Evolutionary conservation across 2,113 vertebrate genomes (phyloP), one percentile per base, ranked within the genome.

Genomic region (Upupa epops): DNA sequence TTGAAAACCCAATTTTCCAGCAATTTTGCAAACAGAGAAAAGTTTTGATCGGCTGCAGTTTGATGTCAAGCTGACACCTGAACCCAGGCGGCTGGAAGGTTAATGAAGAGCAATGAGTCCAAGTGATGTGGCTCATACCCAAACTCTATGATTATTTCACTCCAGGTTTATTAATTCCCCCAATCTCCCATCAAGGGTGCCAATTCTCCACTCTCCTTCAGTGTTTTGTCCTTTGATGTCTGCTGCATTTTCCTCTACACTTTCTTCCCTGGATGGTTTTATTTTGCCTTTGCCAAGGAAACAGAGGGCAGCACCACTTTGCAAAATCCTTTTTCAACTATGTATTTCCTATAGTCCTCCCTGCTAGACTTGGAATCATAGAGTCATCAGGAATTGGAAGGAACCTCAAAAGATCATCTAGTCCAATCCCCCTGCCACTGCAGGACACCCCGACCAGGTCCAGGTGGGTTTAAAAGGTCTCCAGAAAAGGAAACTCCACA

Each of bases 221-320:
- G 28, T 37, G 32, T 54, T 77, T 83, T 74, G 55, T 77, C 20
- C 51, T 66, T 71, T 71, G 34, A 65, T 18, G 49, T 61, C 71
- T 73, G 63, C 75, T 89, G 56, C 34, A 10, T 83, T 88, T 89
- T 61, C 40, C 42, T 68, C 37, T 42, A 8, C 29, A 85, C 32
- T 75, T 70, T 75, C 54, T 75, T 73, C 51, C 48, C 56, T 32
- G n/a, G 16, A 32, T 15, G 9, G 34, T 36, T 95, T 88, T 83
- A 40, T 73, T 77, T 81, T 63, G n/a, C 37, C 56, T 80, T 77
- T 91, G 60, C 84, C 65, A 78, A 52, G 51, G 72, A 91, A 92
- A 88, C 13, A 0, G 1, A 65, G 46, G 0, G 0, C 49, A 42
- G 25, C 9, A 3, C 46, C 63, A 60, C 56, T 83, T 34, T 9